Conservation (phyloP, 2,113 vertebrate genomes). For the Melanocharis versteri region DNA sequence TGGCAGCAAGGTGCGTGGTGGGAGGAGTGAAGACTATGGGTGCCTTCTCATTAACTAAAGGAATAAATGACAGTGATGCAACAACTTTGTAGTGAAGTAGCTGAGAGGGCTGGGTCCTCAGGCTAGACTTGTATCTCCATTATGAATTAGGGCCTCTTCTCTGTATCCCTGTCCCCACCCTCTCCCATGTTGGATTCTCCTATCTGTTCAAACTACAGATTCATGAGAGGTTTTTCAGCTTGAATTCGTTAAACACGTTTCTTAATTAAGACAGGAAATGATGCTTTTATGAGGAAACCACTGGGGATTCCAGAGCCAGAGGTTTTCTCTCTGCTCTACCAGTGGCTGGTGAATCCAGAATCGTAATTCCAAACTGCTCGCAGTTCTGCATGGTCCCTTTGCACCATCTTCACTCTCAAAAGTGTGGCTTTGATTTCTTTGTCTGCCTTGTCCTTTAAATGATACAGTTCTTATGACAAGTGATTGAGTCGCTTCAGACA, state of each 20-base stretch:
- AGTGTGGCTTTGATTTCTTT: background rate
- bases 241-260: background rate
- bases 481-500: background rate
- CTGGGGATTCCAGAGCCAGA: background rate
- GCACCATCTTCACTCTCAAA: background rate
- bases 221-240: background rate
- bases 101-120: background rate
- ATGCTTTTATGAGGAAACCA: background rate
- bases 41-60: background rate
- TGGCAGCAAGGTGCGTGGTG: background rate
- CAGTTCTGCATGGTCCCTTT: background rate
- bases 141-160: background rate
- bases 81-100: background rate
- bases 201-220: background rate
- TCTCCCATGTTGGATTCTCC: background rate
- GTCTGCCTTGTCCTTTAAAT: background rate
- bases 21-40: background rate
- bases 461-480: background rate
- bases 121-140: background rate
- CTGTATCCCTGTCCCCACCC: rapidly evolving
- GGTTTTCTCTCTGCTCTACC: background rate
- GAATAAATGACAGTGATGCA: background rate
- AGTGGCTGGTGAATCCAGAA: background rate
- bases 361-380: background rate
- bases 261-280: background rate